A percentile compares a stretch with the other conserved stretches of the same genome.
phyloP scores from a whole-genome alignment of 1,140 invertebrate species.

The Philotrypesis tridentata region DNA sequence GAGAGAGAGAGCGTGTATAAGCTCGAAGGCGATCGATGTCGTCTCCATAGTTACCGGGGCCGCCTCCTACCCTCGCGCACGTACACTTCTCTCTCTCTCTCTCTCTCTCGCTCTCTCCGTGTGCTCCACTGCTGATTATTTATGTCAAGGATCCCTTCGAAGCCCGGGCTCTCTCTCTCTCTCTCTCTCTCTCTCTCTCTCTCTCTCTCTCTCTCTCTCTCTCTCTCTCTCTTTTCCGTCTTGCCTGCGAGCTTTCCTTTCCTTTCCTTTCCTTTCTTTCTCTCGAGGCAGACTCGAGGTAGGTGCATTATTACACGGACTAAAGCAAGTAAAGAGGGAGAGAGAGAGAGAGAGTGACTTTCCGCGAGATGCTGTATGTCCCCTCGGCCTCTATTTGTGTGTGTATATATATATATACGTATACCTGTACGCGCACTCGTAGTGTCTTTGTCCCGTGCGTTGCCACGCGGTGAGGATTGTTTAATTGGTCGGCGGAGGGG shows the following conservation, averaged over 20 bases:
- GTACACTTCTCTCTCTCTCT: neutral
- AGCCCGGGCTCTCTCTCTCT: conserved; percentile 55
- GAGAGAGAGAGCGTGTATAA: neutral
- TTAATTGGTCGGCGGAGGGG: neutral
- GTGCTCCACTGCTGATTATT: conserved; percentile 72
- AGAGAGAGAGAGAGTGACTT: neutral
- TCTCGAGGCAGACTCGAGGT: conserved; percentile 16
- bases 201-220: conserved; percentile 40
- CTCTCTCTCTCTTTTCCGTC: conserved; percentile 25
- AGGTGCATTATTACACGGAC: neutral
- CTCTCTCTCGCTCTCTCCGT: conserved; percentile 31
- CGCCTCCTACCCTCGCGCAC: conserved; percentile 7
- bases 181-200: no score
- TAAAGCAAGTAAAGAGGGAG: no score
- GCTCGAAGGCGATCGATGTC: conserved; percentile 66
- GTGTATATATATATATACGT: neutral
- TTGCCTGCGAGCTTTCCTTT: conserved; percentile 46
- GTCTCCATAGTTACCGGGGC: conserved; percentile 66
- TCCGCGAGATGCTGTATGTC: neutral
- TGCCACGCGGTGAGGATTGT: neutral
- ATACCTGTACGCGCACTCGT: neutral
- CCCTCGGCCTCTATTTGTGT: neutral
- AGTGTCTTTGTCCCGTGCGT: neutral
- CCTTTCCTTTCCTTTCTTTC: conserved; percentile 50
- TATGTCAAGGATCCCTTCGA: conserved; percentile 72